A percentile compares a stretch with the other conserved stretches of the same genome.
These are phyloP conservation scores for Napeogenes sylphis DNA, from an alignment of 2,888 invertebrate species.

Conservation along the genomic window DNA sequence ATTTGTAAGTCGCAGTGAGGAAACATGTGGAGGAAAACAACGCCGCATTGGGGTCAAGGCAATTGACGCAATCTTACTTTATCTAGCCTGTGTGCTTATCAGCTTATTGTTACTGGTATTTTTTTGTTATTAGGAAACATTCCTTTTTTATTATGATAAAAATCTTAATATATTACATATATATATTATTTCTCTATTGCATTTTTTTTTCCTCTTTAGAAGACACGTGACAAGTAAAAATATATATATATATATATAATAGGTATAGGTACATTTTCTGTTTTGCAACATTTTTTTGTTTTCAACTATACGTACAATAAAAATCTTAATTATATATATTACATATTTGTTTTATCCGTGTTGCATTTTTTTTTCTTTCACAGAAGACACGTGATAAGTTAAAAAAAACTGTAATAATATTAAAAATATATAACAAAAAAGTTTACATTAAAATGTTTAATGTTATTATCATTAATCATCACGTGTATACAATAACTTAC, in stretches of 20 bases:
- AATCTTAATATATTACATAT: no score
- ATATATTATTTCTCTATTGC: not conserved
- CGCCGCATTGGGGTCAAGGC: slow-evolving; percentile 65
- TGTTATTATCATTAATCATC: slow-evolving; percentile 12
- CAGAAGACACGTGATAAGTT: not conserved
- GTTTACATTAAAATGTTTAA: slow-evolving; percentile 3
- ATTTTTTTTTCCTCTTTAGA: not conserved
- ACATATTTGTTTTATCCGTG: not conserved
- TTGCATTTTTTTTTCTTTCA: no score
- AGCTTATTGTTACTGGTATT: slow-evolving; percentile 35
- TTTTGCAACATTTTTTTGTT: no score
- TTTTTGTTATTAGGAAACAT: slow-evolving; percentile 27
- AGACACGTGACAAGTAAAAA: no score
- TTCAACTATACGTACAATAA: no score
- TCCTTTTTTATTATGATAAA: no score
- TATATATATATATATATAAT: no score
- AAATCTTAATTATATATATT: no score
- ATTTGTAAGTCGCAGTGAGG: slow-evolving; percentile 15
- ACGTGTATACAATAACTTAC: not conserved
- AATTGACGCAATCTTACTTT: slow-evolving; percentile 60
- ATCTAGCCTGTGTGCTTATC: slow-evolving; percentile 49
- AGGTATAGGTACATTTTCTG: no score
- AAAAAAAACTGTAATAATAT: not conserved
- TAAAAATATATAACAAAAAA: not conserved
- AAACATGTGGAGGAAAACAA: slow-evolving; percentile 38